Evolutionary conservation across 2,113 vertebrate genomes (phyloP), one percentile per base, ranked within the genome.

Genomic region (Sporophila hypoxantha): DNA sequence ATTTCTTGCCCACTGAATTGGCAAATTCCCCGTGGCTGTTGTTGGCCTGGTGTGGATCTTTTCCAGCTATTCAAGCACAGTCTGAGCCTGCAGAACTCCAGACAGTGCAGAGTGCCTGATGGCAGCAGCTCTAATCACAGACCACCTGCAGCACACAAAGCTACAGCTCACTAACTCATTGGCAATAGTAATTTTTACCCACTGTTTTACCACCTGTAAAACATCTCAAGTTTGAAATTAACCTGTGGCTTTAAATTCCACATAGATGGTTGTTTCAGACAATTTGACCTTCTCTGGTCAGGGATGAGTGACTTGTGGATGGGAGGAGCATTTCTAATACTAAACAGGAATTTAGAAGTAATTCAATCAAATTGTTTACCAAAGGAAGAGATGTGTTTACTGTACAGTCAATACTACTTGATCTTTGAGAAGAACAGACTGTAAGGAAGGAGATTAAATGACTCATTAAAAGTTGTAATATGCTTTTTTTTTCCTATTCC

Each of bases 321-420:
- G 16, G 36, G 30, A 86, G 36, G 52, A 84, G 22, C 37, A 76
- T 64, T 81, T 81, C 65, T 70, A 37, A 55, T 79, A 34, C 42
- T 42, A 76, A 73, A 41, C 20, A 12, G 21, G 57, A 56, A 37
- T 87, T 91, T 61, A 76, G 46, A 75, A 86, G 32, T n/a, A 82
- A 88, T 53, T 65, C 20, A 42, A 34, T 12, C 20, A 44, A 80
- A 55, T 27, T 94, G 88, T 92, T 95, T 94, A 92, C 85, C 49
- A 56, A 30, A 0, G 37, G 59, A 88, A 94, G 53, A 55, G 59
- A 59, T 55, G 25, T 93, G 82, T 93, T 90, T 95, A 87, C 73
- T 91, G 76, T 70, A 86, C 59, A 91, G 89, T 75, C 88, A 91
- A 85, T 88, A 65, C 30, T 68, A 46, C 61, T 88, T 92, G 85